phyloP scores from a whole-genome alignment of 92 coral and sea anemone genomes.

The Zoanthus solanderi region DNA sequence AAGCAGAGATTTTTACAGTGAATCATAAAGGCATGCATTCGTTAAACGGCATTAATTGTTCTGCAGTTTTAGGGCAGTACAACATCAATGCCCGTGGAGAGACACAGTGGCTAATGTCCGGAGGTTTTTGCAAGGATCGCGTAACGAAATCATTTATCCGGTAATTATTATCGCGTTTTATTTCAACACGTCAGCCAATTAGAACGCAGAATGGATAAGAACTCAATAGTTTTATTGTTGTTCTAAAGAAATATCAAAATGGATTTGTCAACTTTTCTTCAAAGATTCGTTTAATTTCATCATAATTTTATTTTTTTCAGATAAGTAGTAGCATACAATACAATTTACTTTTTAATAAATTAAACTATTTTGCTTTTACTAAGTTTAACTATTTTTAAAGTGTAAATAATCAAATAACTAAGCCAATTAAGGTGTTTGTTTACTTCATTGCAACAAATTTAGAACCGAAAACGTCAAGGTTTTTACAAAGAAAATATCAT shows the following conservation, averaged over 20 bases:
- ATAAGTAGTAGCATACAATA: not conserved
- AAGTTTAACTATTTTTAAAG: not conserved
- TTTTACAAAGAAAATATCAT: not conserved
- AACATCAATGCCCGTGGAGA: not conserved
- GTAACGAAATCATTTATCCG: constrained; percentile 17
- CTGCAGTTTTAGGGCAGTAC: constrained; percentile 6
- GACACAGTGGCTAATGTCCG: not conserved
- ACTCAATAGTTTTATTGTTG: constrained; percentile 29
- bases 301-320: not conserved
- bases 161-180: constrained; percentile 47
- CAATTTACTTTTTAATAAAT: not conserved
- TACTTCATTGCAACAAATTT: constrained; percentile 41
- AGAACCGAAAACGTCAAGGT: not conserved
- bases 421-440: constrained; percentile 59
- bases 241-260: not conserved
- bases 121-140: constrained; percentile 8
- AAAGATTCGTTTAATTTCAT: not conserved
- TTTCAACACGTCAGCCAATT: constrained; percentile 40
- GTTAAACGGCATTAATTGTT: constrained; percentile 8
- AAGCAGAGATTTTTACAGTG: constrained; percentile 4
- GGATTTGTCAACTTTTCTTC: not conserved
- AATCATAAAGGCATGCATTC: not conserved
- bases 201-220: constrained; percentile 11
- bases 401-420: constrained; percentile 59
- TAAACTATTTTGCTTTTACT: not conserved